Percentiles rank a stretch among this genome's conserved stretches.
phyloP scores from a whole-genome alignment of 2,888 invertebrate genomes.

The Spodoptera picta region DNA sequence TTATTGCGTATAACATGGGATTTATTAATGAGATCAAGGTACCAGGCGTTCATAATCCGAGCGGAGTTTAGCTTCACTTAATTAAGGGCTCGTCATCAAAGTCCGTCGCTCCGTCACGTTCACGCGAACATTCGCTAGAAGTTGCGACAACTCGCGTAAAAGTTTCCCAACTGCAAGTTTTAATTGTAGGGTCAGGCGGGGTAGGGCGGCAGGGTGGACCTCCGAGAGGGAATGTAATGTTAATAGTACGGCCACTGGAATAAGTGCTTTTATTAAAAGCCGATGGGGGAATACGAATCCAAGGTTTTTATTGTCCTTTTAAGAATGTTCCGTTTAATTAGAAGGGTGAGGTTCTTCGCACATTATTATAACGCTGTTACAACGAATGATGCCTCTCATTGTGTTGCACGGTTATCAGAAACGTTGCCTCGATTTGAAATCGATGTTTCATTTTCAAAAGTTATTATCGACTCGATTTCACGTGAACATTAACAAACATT shows the following conservation, averaged over 20 bases:
- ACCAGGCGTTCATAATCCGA: constrained; percentile 30
- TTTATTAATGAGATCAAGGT: constrained; percentile 32
- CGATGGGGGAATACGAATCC: constrained; percentile 15
- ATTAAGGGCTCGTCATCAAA: constrained; percentile 53
- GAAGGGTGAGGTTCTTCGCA: background rate
- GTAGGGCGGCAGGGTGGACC: background rate
- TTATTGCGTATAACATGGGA: constrained; percentile 23
- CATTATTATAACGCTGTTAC: constrained; percentile 1
- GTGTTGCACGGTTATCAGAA: constrained; percentile 5
- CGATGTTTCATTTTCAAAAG: too few species aligned
- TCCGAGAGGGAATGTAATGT: constrained; percentile 31
- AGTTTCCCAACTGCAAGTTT: constrained; percentile 63
- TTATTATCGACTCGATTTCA: too few species aligned
- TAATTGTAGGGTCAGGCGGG: constrained; percentile 59
- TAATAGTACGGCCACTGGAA: constrained; percentile 18
- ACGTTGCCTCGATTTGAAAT: constrained; percentile 7
- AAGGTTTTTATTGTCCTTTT: background rate
- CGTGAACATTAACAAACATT: too few species aligned
- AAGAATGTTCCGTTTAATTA: constrained; percentile 15
- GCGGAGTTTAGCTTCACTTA: constrained; percentile 46
- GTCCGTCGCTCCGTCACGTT: constrained; percentile 43
- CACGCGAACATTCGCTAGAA: constrained; percentile 49
- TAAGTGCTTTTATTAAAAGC: constrained; percentile 38
- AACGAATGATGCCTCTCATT: background rate
- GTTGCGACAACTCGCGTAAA: constrained; percentile 52